Evolutionary conservation across 2,113 vertebrate species (phyloP).

Genomic region (Poeciliopsis retropinna): DNA sequence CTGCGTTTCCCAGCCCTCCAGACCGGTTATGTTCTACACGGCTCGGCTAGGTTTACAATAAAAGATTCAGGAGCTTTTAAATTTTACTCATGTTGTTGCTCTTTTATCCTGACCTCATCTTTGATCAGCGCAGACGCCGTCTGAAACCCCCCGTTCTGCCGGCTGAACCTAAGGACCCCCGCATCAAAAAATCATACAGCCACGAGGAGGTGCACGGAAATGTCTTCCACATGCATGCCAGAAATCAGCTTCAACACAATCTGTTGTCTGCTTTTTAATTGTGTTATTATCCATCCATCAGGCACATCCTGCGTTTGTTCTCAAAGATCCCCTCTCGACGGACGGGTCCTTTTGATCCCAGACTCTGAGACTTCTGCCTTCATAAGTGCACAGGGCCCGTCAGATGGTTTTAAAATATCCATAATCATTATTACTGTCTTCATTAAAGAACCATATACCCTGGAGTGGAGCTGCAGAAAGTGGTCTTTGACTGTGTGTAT

Average conservation of each 20-base stretch:
- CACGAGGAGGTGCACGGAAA: background rate
- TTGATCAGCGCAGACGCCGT: conserved; percentile 38
- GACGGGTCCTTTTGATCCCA: conserved; percentile 21
- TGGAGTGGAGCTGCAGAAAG: conserved; percentile 66
- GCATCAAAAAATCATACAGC: conserved; percentile 24
- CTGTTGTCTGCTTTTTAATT: background rate
- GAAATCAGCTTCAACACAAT: conserved; percentile 10
- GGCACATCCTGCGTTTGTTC: background rate
- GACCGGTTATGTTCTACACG: conserved; percentile 21
- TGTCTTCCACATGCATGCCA: background rate
- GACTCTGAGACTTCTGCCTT: conserved; percentile 19
- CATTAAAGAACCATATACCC: conserved; percentile 77
- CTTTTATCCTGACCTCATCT: conserved; percentile 60
- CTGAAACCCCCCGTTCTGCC: conserved; percentile 30
- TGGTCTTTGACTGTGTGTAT: conserved; percentile 68
- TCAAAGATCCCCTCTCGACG: background rate
- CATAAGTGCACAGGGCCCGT: conserved; percentile 43
- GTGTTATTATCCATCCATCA: background rate
- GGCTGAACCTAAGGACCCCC: conserved; percentile 35
- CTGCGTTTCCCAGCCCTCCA: conserved; percentile 15
- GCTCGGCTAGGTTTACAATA: conserved; percentile 30
- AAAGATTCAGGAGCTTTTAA: conserved; percentile 52
- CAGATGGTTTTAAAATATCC: conserved; percentile 70
- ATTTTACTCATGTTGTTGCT: conserved; percentile 27
- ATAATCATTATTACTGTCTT: conserved; percentile 74